Conservation (phyloP, 2,113 vertebrate genomes). For the Sinocyclocheilus grahami region DNA sequence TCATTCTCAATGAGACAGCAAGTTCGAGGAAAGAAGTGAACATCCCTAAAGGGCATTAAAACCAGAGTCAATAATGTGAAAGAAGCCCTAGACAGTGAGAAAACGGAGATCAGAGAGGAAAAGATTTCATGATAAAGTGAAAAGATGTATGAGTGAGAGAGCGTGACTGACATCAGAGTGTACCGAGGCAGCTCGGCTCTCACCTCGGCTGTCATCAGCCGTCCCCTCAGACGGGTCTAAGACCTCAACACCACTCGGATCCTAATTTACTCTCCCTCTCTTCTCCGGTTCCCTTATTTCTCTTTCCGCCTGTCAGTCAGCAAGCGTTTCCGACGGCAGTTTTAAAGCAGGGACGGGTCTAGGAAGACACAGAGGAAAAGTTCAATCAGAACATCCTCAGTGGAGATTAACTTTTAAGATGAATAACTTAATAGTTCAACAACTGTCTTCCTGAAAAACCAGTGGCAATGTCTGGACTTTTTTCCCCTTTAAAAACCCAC, state of each 20-base stretch:
- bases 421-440: constrained; percentile 49
- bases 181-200: constrained; percentile 35
- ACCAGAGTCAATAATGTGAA: constrained; percentile 37
- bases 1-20: constrained; percentile 38
- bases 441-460: constrained; percentile 42
- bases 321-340: neutral
- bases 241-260: constrained; percentile 43
- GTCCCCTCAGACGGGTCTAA: constrained; percentile 45
- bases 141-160: constrained; percentile 17
- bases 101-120: constrained; percentile 44
- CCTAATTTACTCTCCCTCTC: constrained; percentile 44
- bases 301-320: constrained; percentile 44
- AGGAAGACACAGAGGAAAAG: constrained; percentile 49
- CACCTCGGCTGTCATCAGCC: constrained; percentile 56
- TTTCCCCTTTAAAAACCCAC: neutral
- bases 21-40: constrained; percentile 12
- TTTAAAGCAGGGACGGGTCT: constrained; percentile 28
- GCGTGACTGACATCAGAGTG: constrained; percentile 41
- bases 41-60: constrained; percentile 44
- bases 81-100: constrained; percentile 47
- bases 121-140: constrained; percentile 57
- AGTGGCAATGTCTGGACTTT: neutral
- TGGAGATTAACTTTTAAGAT: constrained; percentile 41
- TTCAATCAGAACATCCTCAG: constrained; percentile 59
- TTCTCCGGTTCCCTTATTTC: constrained; percentile 26